phyloP scores from a whole-genome alignment of 2,113 vertebrate species.

The Hippocampus guttulatus region DNA sequence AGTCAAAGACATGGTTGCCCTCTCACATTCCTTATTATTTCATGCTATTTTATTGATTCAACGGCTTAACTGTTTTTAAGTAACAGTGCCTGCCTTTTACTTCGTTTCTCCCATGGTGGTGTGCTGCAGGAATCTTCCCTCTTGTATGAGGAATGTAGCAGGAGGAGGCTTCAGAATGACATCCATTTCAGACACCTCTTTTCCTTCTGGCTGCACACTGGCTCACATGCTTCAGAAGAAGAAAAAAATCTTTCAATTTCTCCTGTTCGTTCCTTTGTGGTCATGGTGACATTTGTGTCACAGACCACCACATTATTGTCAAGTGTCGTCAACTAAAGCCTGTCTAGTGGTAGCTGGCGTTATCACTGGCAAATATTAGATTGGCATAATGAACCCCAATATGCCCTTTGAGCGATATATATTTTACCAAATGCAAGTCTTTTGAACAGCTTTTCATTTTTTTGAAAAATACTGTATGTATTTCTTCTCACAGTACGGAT shows the following conservation, averaged over 20 bases:
- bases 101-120: constrained; percentile 51
- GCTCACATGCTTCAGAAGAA: constrained; percentile 22
- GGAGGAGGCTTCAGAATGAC: constrained; percentile 46
- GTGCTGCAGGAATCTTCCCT: constrained; percentile 59
- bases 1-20: background rate
- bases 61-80: background rate
- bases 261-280: constrained; percentile 42
- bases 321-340: constrained; percentile 9
- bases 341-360: constrained; percentile 4
- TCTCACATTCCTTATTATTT: background rate
- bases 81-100: constrained; percentile 30
- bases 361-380: background rate
- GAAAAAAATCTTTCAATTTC: constrained; percentile 35
- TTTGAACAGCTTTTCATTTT: constrained; percentile 20
- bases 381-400: background rate
- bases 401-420: background rate
- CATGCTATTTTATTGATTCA: background rate
- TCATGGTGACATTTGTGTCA: constrained; percentile 33
- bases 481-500: constrained; percentile 27
- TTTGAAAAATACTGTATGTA: background rate
- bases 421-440: background rate
- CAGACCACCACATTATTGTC: constrained; percentile 20
- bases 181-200: constrained; percentile 38
- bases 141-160: constrained; percentile 56
- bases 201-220: constrained; percentile 22